Evolutionary conservation across 92 coral and sea anemone species (phyloP), one percentile per base, ranked within the genome.

Genomic region (Chrysogorgia sp.): DNA sequence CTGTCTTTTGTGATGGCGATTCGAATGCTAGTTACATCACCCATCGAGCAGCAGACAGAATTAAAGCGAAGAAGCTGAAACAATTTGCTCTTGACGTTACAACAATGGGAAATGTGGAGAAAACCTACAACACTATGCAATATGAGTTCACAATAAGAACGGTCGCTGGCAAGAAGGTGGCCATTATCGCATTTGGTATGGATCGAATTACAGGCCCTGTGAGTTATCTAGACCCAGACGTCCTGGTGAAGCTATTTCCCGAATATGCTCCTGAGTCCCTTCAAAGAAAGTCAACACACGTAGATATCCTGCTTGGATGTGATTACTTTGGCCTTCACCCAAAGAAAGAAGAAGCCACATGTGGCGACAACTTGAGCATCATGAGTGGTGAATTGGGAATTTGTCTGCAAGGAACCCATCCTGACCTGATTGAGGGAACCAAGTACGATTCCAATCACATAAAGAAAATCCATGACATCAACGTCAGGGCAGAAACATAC

Each of bases 241-340:
- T 48, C 66, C 49, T 88, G 13, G 56, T 81, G 34, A 47, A 81
- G 43, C 71, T 86, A 87, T 90, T 90, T 34, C 90, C 89, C 17
- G 79, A 84, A 21, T 74, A 83, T 63, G 89, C 86, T 33, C 75
- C 82, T 25, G 88, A 86, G 25, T 75, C 84, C 35, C 67, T 90
- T 32, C 93, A 90, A 64, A 86, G 87, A 34, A 90, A 80, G 81
- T 32, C 86, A 35, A 35, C 50, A 55, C 57, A 35, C 25, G 83
- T 84, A 12, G 88, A 84, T 34, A 67, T 83, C 17, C 77, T 89
- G 5, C 77, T n/a, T n/a, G n/a, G n/a, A n/a, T n/a, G n/a, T n/a
- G n/a, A n/a, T n/a, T n/a, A n/a, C n/a, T n/a, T n/a, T 84, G 92
- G 92, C 14, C 68, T 88, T 30, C 86, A 85, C 62, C 90, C 92